These are phyloP conservation scores for Phenganax marumi DNA, from an alignment of 92 coral and sea anemone genomes.

Conservation along the genomic window DNA sequence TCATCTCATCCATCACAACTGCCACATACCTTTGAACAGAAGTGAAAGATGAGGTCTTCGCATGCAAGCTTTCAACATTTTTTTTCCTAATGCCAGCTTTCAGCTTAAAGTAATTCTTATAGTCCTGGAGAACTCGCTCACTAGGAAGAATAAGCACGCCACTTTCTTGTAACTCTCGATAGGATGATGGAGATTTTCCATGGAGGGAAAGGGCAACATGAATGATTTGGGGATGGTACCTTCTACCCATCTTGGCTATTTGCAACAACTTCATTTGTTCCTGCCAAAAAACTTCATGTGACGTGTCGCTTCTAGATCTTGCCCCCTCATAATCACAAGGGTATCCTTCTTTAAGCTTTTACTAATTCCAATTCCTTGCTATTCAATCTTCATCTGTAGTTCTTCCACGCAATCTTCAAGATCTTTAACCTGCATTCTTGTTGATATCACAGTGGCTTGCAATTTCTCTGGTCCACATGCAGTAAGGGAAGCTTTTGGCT, in stretches of 20 bases:
- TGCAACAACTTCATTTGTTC: constrained; percentile 16
- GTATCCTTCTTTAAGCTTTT: not conserved
- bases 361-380: not conserved
- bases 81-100: not conserved
- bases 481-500: not conserved
- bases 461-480: constrained; percentile 15
- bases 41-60: not conserved
- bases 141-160: constrained; percentile 2
- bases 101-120: not conserved
- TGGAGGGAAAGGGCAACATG: not conserved
- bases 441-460: constrained; percentile 7
- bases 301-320: not conserved
- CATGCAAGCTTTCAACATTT: not conserved
- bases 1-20: constrained; percentile 17
- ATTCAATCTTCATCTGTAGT: not conserved
- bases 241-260: not conserved
- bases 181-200: constrained; percentile 23
- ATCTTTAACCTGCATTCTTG: not conserved
- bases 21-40: not conserved
- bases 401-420: not conserved
- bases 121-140: not conserved
- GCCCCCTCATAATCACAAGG: not conserved
- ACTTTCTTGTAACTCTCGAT: constrained; percentile 12
- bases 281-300: constrained; percentile 26
- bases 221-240: constrained; percentile 18